These are phyloP conservation scores for Atlantisia rogersi DNA, from an alignment of 2,113 vertebrate genomes.

Conservation along the genomic window DNA sequence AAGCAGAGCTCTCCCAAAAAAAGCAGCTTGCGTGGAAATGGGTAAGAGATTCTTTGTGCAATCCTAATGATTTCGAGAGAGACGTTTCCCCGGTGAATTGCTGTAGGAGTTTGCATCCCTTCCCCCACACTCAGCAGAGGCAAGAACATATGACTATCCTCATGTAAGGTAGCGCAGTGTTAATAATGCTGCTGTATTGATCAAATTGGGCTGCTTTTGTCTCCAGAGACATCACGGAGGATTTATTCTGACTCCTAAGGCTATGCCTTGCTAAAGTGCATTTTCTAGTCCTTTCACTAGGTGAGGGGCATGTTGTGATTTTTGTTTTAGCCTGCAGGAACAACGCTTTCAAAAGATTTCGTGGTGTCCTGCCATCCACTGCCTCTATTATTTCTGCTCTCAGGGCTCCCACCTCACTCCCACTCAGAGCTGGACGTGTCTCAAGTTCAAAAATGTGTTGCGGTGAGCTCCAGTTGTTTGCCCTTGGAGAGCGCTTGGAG, in stretches of 20 bases:
- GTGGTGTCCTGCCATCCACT: conserved; percentile 11
- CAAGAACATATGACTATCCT: conserved; percentile 35
- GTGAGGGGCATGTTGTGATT: background rate
- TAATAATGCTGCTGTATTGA: conserved; percentile 74
- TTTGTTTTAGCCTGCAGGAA: conserved; percentile 27
- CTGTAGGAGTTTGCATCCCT: conserved; percentile 29
- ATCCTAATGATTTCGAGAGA: conserved; percentile 50
- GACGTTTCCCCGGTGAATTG: conserved; percentile 29
- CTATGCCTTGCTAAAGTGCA: background rate
- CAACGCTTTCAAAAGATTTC: background rate
- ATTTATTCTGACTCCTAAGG: conserved; percentile 30
- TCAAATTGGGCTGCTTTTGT: conserved; percentile 52
- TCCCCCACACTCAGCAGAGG: conserved; percentile 31
- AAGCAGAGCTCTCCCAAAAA: conserved; percentile 13
- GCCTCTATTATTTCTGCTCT: conserved; percentile 7
- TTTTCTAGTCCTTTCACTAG: conserved; percentile 35
- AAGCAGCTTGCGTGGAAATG: background rate
- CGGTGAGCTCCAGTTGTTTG: conserved; percentile 10
- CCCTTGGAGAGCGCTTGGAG: conserved; percentile 55
- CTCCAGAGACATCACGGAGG: conserved; percentile 22
- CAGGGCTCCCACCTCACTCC: conserved; percentile 5
- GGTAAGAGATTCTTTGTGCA: conserved; percentile 19
- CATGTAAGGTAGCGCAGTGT: conserved; percentile 50
- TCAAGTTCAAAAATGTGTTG: background rate
- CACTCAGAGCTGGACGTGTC: background rate